phyloP scores from a whole-genome alignment of 2,113 vertebrate genomes.

The Trichomycterus rosablanca region DNA sequence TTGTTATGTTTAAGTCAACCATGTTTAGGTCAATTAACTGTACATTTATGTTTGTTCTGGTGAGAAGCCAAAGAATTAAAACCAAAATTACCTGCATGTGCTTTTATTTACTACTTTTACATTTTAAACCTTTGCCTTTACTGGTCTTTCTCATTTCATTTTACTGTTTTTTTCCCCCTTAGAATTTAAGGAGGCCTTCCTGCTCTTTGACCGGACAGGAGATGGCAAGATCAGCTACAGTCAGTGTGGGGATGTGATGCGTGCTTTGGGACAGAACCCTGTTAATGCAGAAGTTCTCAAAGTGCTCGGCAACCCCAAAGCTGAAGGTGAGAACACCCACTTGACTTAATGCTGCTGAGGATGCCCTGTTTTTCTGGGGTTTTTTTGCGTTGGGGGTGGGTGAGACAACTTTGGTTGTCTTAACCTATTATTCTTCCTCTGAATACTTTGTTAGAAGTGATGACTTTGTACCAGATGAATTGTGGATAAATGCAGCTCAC shows the following conservation, averaged over 20 bases:
- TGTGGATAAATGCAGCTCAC: too few relatives aligned
- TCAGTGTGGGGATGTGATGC: constrained; percentile 90
- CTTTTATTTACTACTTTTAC: not conserved
- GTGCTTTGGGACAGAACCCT: constrained; percentile 90
- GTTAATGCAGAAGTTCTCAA: constrained; percentile 92
- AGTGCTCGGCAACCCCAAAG: constrained; percentile 89
- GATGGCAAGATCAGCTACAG: constrained; percentile 86
- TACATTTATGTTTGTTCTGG: too few relatives aligned
- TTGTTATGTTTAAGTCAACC: too few relatives aligned
- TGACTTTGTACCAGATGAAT: too few relatives aligned
- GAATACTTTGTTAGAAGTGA: too few relatives aligned
- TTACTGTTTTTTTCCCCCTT: constrained; percentile 30
- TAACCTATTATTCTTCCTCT: too few relatives aligned
- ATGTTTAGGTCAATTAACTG: too few relatives aligned
- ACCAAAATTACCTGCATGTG: constrained; percentile 43
- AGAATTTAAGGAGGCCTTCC: constrained; percentile 95
- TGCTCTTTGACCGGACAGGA: constrained; percentile 86
- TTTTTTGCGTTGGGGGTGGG: too few relatives aligned
- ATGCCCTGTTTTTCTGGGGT: too few relatives aligned
- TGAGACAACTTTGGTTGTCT: too few relatives aligned
- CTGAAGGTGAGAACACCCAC: constrained; percentile 73
- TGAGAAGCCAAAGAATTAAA: too few relatives aligned
- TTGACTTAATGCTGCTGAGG: not conserved
- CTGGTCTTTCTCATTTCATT: not conserved
- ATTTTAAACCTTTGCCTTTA: not conserved